Percentiles rank a stretch among this genome's conserved stretches.
phyloP scores from a whole-genome alignment of 2,888 invertebrate species.

The Meta bourneti region DNA sequence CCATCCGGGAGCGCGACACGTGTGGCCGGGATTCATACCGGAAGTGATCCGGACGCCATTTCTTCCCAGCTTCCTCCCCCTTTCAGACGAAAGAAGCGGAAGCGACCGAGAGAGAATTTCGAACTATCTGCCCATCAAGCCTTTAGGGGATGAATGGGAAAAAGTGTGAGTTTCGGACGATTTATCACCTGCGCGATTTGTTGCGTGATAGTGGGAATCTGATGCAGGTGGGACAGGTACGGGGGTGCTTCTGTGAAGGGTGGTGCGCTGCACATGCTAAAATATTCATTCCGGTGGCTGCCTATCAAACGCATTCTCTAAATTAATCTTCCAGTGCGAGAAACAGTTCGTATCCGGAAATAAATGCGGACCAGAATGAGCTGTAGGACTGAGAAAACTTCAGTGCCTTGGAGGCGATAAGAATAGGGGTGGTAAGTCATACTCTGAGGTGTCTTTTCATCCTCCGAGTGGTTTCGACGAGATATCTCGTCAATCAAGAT shows the following conservation, averaged over 20 bases:
- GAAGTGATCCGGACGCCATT: conserved; percentile 49
- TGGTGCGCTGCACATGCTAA: neutral
- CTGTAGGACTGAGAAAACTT: no score
- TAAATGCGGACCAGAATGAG: no score
- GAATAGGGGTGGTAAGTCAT: no score
- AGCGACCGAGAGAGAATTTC: conserved; percentile 27
- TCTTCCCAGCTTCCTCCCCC: conserved; percentile 1
- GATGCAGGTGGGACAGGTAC: neutral
- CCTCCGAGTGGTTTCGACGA: no score
- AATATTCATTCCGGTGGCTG: conserved; percentile 33
- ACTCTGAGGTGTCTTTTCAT: no score
- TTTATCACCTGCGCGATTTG: conserved; percentile 42
- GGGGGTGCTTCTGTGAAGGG: no score
- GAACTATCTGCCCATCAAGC: conserved; percentile 17
- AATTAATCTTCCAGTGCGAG: conserved; percentile 27
- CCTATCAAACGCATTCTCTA: conserved; percentile 33
- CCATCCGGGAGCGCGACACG: neutral
- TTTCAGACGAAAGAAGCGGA: no score
- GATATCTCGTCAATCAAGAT: no score
- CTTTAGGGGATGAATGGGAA: conserved; percentile 6
- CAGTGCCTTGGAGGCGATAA: no score
- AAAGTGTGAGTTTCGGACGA: conserved; percentile 30
- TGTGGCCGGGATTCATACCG: conserved; percentile 21
- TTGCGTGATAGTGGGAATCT: conserved; percentile 34
- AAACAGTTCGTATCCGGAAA: neutral